phyloP scores from a whole-genome alignment of 2,888 invertebrate species.

The Drosophila nr. medialis region DNA sequence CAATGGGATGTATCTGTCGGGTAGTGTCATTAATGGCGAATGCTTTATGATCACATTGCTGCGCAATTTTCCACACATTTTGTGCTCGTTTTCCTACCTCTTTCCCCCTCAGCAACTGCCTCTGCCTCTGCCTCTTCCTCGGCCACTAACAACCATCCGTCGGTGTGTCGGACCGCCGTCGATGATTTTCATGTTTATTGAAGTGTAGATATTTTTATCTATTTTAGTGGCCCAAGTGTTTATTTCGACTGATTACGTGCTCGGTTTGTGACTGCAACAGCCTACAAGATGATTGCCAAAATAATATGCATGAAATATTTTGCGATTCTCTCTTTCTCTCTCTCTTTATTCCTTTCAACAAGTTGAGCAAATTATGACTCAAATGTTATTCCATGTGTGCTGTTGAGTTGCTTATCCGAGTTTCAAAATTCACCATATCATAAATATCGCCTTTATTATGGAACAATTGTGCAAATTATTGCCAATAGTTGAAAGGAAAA shows the following conservation, averaged over 20 bases:
- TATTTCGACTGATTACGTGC: constrained; percentile 77
- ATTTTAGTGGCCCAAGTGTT: constrained; percentile 79
- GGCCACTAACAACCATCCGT: not conserved
- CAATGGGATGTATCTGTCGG: constrained; percentile 83
- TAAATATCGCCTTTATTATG: constrained; percentile 59
- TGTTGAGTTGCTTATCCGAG: constrained; percentile 10
- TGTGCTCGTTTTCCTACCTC: constrained; percentile 44
- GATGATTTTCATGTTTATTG: constrained; percentile 81
- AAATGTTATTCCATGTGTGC: constrained; percentile 52
- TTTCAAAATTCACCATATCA: constrained; percentile 27
- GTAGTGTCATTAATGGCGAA: constrained; percentile 82
- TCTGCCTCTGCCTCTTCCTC: not conserved
- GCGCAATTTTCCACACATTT: constrained; percentile 80
- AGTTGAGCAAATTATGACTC: constrained; percentile 66
- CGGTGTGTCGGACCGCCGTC: constrained; percentile 30
- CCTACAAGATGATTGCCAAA: constrained; percentile 40
- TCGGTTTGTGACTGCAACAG: constrained; percentile 29
- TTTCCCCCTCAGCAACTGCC: too few relatives aligned
- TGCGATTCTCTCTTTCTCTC: not conserved
- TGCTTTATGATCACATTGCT: constrained; percentile 82
- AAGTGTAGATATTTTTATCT: constrained; percentile 81
- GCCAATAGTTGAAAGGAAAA: constrained; percentile 44
- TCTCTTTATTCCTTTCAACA: constrained; percentile 35
- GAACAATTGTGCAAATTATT: constrained; percentile 42
- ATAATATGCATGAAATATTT: constrained; percentile 48